Percentiles rank a stretch among this genome's conserved stretches.
phyloP scores from a whole-genome alignment of 2,797 vertebrate genomes.

The Rhynchotus rufescens region DNA sequence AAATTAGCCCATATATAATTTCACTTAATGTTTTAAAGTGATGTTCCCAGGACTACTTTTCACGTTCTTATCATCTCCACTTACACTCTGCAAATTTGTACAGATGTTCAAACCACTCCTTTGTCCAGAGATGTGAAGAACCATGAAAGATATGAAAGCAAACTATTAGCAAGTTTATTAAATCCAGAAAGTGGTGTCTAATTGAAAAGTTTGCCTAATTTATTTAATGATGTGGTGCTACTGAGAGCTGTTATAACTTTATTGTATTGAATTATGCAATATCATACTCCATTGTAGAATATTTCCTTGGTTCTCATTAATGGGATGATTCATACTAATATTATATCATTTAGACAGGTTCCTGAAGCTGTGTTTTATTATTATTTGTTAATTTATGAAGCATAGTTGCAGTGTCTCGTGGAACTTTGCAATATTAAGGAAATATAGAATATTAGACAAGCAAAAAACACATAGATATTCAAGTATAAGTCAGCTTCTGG shows the following conservation, averaged over 20 bases:
- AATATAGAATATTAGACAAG: conserved; percentile 33
- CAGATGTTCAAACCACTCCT: background rate
- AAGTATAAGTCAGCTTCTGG: conserved; percentile 29
- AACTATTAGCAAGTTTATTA: conserved; percentile 30
- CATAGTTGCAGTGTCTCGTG: background rate
- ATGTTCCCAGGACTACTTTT: conserved; percentile 23
- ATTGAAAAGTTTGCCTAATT: conserved; percentile 60
- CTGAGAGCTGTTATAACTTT: conserved; percentile 41
- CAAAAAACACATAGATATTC: background rate
- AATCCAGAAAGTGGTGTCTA: background rate
- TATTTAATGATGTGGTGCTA: conserved; percentile 34
- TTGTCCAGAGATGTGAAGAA: background rate
- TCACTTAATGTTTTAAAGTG: conserved; percentile 33
- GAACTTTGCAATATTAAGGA: conserved; percentile 29
- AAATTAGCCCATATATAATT: conserved; percentile 35
- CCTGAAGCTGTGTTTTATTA: conserved; percentile 65
- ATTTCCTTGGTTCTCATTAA: conserved; percentile 62
- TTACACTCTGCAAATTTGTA: background rate
- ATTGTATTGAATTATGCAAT: conserved; percentile 57
- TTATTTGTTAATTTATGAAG: conserved; percentile 73
- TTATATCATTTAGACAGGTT: conserved; percentile 62
- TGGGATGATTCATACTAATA: conserved; percentile 64
- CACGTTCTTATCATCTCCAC: background rate
- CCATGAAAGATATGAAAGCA: background rate
- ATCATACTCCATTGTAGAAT: conserved; percentile 32